Evolutionary conservation across 2,888 invertebrate genomes (phyloP), one percentile per base, ranked within the genome.

Genomic region (Andrena flavipes): DNA sequence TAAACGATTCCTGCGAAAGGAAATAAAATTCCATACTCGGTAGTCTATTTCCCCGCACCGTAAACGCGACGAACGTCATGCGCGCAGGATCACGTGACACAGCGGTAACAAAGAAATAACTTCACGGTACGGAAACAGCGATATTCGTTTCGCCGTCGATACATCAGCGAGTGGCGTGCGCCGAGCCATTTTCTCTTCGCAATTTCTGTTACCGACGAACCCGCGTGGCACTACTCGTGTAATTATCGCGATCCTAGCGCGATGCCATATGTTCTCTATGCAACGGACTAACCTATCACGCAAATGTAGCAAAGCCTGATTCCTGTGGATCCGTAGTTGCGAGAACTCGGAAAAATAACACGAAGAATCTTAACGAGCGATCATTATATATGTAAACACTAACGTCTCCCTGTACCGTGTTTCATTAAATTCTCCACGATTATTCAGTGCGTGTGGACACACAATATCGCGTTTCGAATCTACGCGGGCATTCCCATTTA

Each of bases 151-250:
- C 54, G 56, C 64, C 63, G 76, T 64, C 67, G 68, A 80, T 75
- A 80, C 60, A 63, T 67, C 56, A n/a, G 33, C 3, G 20, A 54
- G 51, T 76, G 30, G 69, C 80, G 73, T 67, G 76, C 65, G 29
- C 33, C 76, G 51, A 81, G 65, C 65, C 76, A 83, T 83, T 83
- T 81, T 77, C 82, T 60, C 81, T 76, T 62, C 70, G 81, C 62
- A 83, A 67, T 81, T 81, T 70, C 76, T 67, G 63, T 51, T 80
- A 80, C 76, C 82, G 63, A 64, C 63, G 68, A 72, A 76, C 71
- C 42, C 63, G 35, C 49, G 29, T 51, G 48, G 26, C 51, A 71
- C 33, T 65, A 59, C 60, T 68, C 68, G 48, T 51, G 54, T 80
- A 82, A 83, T 73, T 76, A 80, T 83, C 73, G 56, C 76, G 65